A percentile compares a stretch with the other conserved stretches of the same genome.
Conservation (phyloP, 2,888 invertebrate species). For the Ferdinandea cuprea region DNA sequence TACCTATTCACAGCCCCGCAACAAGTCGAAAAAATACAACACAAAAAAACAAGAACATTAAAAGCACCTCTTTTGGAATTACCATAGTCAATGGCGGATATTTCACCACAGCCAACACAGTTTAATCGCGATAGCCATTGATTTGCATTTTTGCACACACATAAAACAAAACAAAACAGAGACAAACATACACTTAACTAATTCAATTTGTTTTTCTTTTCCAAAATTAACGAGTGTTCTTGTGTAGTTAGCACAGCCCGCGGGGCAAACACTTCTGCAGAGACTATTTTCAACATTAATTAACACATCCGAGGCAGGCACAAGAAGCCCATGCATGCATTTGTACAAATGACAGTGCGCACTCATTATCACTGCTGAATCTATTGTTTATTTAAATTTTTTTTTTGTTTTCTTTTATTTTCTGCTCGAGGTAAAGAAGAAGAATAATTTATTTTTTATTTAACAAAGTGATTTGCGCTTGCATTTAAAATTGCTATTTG, state of each 20-base stretch:
- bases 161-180: background rate
- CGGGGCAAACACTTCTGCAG: conserved; percentile 9
- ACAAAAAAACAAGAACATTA: background rate
- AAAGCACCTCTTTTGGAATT: conserved; percentile 1
- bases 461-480: conserved; percentile 20
- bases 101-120: conserved; percentile 35
- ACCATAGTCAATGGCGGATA: conserved; percentile 32
- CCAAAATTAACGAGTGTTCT: conserved; percentile 26
- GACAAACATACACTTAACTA: background rate
- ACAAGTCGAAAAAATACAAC: background rate
- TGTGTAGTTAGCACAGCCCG: conserved; percentile 5
- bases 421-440: conserved; percentile 3
- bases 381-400: conserved; percentile 60
- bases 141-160: conserved; percentile 47
- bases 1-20: background rate
- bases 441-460: conserved; percentile 24
- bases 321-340: conserved; percentile 34
- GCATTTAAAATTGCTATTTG: conserved; percentile 41
- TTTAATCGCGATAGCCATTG: conserved; percentile 33
- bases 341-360: conserved; percentile 38
- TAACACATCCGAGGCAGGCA: conserved; percentile 48
- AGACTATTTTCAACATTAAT: conserved; percentile 49
- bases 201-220: conserved; percentile 44
- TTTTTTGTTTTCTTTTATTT: background rate
- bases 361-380: conserved; percentile 37